Conservation (phyloP, 2,113 vertebrate genomes). For the Sarotherodon lohbergeri region DNA sequence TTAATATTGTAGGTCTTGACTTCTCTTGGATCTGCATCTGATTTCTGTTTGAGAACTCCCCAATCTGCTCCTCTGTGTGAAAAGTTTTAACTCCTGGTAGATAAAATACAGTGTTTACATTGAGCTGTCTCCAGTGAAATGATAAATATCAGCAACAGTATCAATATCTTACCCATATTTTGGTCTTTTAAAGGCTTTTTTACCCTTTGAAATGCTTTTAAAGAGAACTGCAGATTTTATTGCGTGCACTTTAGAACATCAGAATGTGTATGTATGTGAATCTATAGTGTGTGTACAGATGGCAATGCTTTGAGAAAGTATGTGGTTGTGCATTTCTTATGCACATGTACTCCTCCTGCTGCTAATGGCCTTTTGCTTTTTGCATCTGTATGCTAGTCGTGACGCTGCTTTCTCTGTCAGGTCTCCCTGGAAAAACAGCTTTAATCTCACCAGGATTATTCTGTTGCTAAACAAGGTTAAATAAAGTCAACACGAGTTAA, state of each 20-base stretch:
- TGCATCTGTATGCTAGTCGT: slow-evolving; percentile 8
- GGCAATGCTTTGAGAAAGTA: neutral
- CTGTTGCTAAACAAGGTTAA: slow-evolving; percentile 35
- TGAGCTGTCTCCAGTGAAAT: neutral
- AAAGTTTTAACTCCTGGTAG: neutral
- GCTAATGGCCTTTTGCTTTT: neutral
- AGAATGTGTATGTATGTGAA: neutral
- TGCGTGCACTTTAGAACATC: neutral
- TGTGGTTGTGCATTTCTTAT: neutral
- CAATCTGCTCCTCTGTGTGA: neutral
- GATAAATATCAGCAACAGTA: neutral
- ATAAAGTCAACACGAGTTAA: slow-evolving; percentile 26
- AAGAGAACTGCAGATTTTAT: neutral
- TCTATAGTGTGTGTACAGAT: neutral
- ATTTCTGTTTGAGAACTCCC: neutral
- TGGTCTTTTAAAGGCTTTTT: neutral
- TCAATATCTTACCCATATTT: neutral
- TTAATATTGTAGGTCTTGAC: neutral
- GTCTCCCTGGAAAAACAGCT: slow-evolving; percentile 14
- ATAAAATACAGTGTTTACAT: neutral
- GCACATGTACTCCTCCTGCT: neutral
- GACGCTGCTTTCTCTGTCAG: neutral
- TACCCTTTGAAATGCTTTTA: neutral
- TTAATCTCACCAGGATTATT: slow-evolving; percentile 15
- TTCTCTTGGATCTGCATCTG: neutral